phyloP scores from a whole-genome alignment of 2,113 vertebrate species.

The Plecturocebus donacophilus region DNA sequence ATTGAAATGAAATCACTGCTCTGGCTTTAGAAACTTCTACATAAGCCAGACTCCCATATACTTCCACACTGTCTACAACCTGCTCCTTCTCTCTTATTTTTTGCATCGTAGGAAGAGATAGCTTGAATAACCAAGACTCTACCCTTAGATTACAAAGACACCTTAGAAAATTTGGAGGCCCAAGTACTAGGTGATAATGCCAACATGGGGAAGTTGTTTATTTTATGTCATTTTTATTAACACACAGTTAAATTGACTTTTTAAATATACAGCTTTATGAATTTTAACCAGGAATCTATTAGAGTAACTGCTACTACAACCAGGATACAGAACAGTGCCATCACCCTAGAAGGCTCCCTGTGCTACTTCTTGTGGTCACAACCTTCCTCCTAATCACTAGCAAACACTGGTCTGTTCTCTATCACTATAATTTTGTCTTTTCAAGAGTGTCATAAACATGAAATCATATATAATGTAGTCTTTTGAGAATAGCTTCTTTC shows the following conservation, averaged over 20 bases:
- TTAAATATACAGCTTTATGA: background rate
- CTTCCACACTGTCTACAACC: background rate
- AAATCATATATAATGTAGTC: background rate
- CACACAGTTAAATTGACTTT: background rate
- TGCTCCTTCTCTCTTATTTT: background rate
- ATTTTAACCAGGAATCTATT: slow-evolving; percentile 1
- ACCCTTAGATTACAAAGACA: background rate
- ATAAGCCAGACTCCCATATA: background rate
- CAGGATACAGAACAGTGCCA: background rate
- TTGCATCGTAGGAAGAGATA: background rate
- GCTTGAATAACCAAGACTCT: background rate
- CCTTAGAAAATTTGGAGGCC: background rate
- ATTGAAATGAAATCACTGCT: slow-evolving; percentile 61
- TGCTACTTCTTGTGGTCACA: background rate
- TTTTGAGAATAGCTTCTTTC: background rate
- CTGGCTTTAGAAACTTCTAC: slow-evolving; percentile 58
- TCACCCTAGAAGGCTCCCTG: background rate
- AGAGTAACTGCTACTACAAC: background rate
- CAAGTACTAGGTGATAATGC: background rate
- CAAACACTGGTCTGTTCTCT: background rate
- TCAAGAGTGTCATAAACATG: background rate
- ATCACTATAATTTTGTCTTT: background rate
- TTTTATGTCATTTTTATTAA: slow-evolving; percentile 34
- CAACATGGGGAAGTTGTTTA: background rate
- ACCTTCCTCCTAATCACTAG: background rate